phyloP scores from a whole-genome alignment of 2,113 vertebrate genomes.

The Lampris incognitus region DNA sequence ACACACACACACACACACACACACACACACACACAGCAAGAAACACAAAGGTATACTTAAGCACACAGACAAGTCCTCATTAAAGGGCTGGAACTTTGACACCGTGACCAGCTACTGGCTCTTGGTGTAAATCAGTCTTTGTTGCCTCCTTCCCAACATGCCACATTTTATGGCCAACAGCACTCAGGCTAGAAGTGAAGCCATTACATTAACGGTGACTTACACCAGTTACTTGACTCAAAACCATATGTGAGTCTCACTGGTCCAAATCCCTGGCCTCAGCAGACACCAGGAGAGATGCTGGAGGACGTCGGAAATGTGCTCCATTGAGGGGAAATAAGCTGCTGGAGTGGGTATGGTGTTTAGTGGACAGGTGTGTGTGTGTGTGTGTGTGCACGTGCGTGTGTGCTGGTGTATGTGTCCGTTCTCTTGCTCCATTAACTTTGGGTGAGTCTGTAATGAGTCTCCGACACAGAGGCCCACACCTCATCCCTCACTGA shows the following conservation, averaged over 20 bases:
- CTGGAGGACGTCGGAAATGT: slow-evolving; percentile 24
- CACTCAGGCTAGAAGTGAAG: slow-evolving; percentile 52
- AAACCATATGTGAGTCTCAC: slow-evolving; percentile 51
- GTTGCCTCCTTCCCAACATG: slow-evolving; percentile 22
- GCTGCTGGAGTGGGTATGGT: slow-evolving; percentile 20
- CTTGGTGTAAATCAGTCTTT: slow-evolving; percentile 50
- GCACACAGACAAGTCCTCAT: slow-evolving; percentile 23
- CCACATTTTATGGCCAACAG: slow-evolving; percentile 53
- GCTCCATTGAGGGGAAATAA: slow-evolving; percentile 28
- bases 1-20: not conserved
- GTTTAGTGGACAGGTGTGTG: slow-evolving; percentile 1
- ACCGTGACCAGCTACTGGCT: slow-evolving; percentile 26
- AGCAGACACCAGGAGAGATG: slow-evolving; percentile 13
- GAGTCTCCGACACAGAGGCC: slow-evolving; percentile 46
- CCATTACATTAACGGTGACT: slow-evolving; percentile 57
- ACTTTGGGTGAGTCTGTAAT: slow-evolving; percentile 45
- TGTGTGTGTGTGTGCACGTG: slow-evolving; percentile 13
- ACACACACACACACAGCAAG: not conserved
- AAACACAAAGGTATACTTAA: not conserved
- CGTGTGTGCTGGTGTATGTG: not conserved
- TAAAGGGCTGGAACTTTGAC: slow-evolving; percentile 33
- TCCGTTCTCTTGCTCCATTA: slow-evolving; percentile 33
- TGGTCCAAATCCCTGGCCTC: not conserved
- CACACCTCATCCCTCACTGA: slow-evolving; percentile 57
- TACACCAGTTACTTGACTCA: slow-evolving; percentile 50